Base-by-base conservation (phyloP, 2,888 invertebrate genomes). In the Diachrysia chrysitis region DNA sequence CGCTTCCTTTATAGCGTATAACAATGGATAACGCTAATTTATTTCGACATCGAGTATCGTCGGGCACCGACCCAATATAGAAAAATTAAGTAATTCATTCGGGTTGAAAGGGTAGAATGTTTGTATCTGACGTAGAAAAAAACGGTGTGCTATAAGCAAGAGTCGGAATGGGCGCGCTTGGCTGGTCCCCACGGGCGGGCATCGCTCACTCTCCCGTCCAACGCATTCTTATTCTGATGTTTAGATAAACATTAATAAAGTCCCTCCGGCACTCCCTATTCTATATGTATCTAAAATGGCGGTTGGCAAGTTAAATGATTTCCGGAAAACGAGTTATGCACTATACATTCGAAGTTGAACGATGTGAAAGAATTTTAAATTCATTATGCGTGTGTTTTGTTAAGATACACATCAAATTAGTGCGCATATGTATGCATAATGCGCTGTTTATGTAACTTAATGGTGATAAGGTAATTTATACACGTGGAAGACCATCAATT, bases 1-100 rank as follows among this genome's bases (percentile, higher is more conserved):
- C 76, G 83, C 84, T 87, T 87, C 89, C 83, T 87, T 88, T 86
- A 83, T 83, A 83, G 76, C 80, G 67, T 60, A 69, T 65, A 81
- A 89, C 89, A 90, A 89, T 90, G 86, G 87, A 84, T 90, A 89
- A 89, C 89, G 89, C 87, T 92, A 92, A 93, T 93, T 92, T 92
- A 93, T 92, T 93, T 92, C 81, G 92, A 93, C 92, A 87, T 90
- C 83, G 85, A 90, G 85, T 85, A 86, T 86, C 81, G 85, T 85
- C 87, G 90, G 90, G 90, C 87, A 86, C 87, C 87, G 85, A 86
- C 85, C 81, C 86, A 87, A 89, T 89, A 90, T 88, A 89, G 89
- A 93, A 92, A 93, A 94, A 94, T 94, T 94, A 94, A 94, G 93
- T 92, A 91, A 95, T 94, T 94, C 93, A 93, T 94, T 94, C 87